A percentile compares a stretch with the other conserved stretches of the same genome.
These are phyloP conservation scores for Ancistrus triradiatus DNA, from an alignment of 2,113 vertebrate genomes.

Conservation along the genomic window DNA sequence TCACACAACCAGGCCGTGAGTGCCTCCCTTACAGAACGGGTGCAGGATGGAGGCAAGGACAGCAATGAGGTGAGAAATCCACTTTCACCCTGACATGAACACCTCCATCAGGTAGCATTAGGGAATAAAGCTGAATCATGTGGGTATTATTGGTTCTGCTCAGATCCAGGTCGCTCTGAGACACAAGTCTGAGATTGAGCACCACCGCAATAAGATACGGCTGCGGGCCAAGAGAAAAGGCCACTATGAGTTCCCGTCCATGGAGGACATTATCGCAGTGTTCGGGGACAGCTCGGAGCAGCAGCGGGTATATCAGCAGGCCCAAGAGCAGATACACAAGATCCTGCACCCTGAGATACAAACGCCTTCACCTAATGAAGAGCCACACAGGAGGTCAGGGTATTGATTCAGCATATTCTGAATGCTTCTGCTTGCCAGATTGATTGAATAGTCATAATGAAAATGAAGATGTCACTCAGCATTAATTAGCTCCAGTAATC, in stretches of 20 bases:
- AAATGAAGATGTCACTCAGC: no score
- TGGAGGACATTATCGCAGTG: constrained; percentile 85
- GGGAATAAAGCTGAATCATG: not conserved
- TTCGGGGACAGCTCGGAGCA: constrained; percentile 83
- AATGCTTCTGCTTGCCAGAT: no score
- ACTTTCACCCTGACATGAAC: not conserved
- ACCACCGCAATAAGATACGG: constrained; percentile 93
- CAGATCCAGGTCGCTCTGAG: constrained; percentile 88
- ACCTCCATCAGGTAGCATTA: not conserved
- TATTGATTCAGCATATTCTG: not conserved
- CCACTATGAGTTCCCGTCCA: constrained; percentile 92
- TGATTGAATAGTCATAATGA: no score
- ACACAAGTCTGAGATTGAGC: constrained; percentile 96
- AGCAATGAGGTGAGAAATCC: constrained; percentile 78
- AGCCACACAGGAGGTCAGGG: constrained; percentile 78
- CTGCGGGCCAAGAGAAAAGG: constrained; percentile 91
- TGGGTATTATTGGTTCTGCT: not conserved
- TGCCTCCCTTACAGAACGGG: constrained; percentile 74
- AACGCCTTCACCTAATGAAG: constrained; percentile 69
- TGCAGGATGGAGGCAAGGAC: constrained; percentile 77
- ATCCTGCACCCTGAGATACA: constrained; percentile 82
- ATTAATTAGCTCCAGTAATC: no score
- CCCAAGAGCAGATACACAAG: constrained; percentile 95
- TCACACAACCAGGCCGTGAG: constrained; percentile 50
- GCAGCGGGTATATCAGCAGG: constrained; percentile 86